Conservation (phyloP, 2,888 invertebrate genomes). For the Myopa tessellatipennis region DNA sequence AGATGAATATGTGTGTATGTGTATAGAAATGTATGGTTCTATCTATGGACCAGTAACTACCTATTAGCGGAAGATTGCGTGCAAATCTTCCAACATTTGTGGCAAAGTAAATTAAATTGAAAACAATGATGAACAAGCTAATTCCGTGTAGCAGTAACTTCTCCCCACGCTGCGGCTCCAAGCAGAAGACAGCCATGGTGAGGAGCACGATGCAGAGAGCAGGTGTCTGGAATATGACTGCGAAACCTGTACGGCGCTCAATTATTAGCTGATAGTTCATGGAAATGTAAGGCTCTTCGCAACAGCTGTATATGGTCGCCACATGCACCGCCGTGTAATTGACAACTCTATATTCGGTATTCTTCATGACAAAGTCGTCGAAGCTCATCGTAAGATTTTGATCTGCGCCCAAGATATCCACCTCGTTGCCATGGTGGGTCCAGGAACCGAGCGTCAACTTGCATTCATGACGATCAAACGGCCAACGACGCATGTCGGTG, state of each 20-base stretch:
- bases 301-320: constrained; percentile 69
- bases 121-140: constrained; percentile 70
- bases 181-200: constrained; percentile 72
- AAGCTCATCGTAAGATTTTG: constrained; percentile 49
- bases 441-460: constrained; percentile 78
- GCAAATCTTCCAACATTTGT: constrained; percentile 67
- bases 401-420: constrained; percentile 67
- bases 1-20: not conserved
- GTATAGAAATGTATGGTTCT: not conserved
- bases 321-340: constrained; percentile 59
- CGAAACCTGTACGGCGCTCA: constrained; percentile 71
- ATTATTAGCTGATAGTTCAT: constrained; percentile 70
- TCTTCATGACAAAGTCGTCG: constrained; percentile 43
- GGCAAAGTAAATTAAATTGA: constrained; percentile 73
- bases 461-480: constrained; percentile 77
- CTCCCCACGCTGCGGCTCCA: constrained; percentile 73
- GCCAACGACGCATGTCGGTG: constrained; percentile 77
- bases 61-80: constrained; percentile 64
- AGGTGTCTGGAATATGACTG: constrained; percentile 71
- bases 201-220: constrained; percentile 72
- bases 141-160: constrained; percentile 72
- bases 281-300: constrained; percentile 71
- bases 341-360: constrained; percentile 60
- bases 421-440: constrained; percentile 74
- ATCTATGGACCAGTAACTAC: constrained; percentile 53